Conservation (phyloP, 2,888 invertebrate genomes). For the Cerceris ruficornis region DNA sequence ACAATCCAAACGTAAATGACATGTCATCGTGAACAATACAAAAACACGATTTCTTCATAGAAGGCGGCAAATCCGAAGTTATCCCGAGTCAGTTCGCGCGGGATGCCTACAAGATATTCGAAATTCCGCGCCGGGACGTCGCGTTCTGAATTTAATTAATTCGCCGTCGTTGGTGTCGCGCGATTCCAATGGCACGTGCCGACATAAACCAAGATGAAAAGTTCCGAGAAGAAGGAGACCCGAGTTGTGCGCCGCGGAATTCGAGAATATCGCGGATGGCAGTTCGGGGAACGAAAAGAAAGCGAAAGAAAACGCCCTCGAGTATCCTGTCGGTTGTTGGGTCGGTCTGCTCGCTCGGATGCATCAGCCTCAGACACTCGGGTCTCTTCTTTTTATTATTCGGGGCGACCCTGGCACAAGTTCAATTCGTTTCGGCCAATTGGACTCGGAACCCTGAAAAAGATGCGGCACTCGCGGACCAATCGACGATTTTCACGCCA, state of each 20-base stretch:
- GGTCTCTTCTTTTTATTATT: conserved; percentile 38
- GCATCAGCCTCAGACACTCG: conserved; percentile 24
- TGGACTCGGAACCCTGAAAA: conserved; percentile 47
- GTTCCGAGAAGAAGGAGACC: conserved; percentile 36
- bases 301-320: conserved; percentile 37
- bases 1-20: neutral
- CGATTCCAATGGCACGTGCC: conserved; percentile 44
- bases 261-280: conserved; percentile 49
- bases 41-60: neutral
- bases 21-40: neutral
- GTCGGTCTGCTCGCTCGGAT: neutral
- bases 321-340: conserved; percentile 21
- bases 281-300: conserved; percentile 43
- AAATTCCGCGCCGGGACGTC: conserved; percentile 40
- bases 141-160: conserved; percentile 55
- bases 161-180: conserved; percentile 28
- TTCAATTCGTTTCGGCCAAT: conserved; percentile 62
- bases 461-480: conserved; percentile 40
- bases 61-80: conserved; percentile 9
- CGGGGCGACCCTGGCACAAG: conserved; percentile 53
- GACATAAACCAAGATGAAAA: conserved; percentile 35
- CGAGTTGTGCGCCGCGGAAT: conserved; percentile 28
- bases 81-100: neutral
- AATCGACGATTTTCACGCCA: conserved; percentile 36
- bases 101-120: conserved; percentile 30